phyloP scores from a whole-genome alignment of 2,888 invertebrate genomes.

The Xestia sexstrigata region DNA sequence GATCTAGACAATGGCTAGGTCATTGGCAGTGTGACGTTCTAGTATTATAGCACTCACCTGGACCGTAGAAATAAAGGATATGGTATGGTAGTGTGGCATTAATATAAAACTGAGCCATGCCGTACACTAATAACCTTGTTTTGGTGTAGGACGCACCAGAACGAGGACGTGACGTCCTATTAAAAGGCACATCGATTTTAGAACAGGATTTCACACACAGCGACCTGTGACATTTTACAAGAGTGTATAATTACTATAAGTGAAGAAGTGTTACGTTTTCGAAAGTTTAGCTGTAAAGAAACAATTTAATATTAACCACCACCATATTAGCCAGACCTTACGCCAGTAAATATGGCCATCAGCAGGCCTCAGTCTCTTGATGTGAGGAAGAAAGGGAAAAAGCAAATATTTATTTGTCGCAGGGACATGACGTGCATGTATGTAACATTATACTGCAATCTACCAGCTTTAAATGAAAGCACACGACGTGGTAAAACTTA shows the following conservation, averaged over 20 bases:
- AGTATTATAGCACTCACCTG: constrained; percentile 41
- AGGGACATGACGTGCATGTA: too few species aligned
- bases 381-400: too few species aligned
- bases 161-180: neutral
- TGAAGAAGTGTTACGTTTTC: neutral
- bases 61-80: constrained; percentile 27
- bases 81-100: neutral
- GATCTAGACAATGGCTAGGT: constrained; percentile 70
- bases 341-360: neutral
- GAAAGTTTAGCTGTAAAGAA: neutral
- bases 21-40: constrained; percentile 68
- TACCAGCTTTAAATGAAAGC: neutral
- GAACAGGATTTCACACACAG: neutral
- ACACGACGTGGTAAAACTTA: neutral
- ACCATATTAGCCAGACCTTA: neutral
- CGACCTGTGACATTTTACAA: neutral
- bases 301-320: neutral
- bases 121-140: neutral
- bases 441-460: too few species aligned
- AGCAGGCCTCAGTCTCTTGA: neutral
- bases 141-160: neutral
- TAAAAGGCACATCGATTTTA: neutral
- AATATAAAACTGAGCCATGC: neutral
- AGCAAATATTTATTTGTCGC: too few species aligned
- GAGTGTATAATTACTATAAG: neutral